These are phyloP conservation scores for Drosophila silvestris DNA, from an alignment of 2,888 invertebrate genomes.

Conservation along the genomic window DNA sequence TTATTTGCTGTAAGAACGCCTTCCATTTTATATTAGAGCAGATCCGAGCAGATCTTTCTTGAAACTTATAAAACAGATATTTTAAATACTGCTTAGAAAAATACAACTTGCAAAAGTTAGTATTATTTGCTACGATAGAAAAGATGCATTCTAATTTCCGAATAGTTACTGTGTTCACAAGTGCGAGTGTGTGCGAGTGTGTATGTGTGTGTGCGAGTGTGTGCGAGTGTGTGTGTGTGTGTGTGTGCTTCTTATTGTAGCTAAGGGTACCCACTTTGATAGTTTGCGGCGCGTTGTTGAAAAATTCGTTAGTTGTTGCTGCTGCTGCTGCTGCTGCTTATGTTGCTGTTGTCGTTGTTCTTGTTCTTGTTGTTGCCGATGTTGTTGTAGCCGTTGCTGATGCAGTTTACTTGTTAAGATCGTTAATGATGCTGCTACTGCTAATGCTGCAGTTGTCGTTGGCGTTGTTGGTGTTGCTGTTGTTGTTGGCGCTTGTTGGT, in stretches of 20 bases:
- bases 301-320: conserved; percentile 64
- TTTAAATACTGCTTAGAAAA: neutral
- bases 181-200: neutral
- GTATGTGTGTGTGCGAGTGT: too few species aligned
- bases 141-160: neutral
- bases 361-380: conserved; percentile 16
- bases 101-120: neutral
- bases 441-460: conserved; percentile 38
- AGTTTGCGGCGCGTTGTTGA: conserved; percentile 60
- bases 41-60: neutral
- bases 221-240: neutral
- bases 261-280: conserved; percentile 67
- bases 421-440: conserved; percentile 62
- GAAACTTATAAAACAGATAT: neutral
- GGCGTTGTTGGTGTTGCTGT: conserved; percentile 42
- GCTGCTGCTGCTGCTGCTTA: conserved; percentile 29
- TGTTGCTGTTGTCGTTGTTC: conserved; percentile 11
- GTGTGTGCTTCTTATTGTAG: neutral
- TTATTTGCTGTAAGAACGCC: neutral
- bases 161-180: neutral
- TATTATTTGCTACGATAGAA: neutral
- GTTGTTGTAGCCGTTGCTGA: conserved; percentile 25
- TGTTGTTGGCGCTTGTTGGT: too few species aligned
- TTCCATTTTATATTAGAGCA: neutral
- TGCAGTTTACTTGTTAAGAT: conserved; percentile 58